Conservation (phyloP, 2,113 vertebrate species). For the Dryoscopus gambensis region DNA sequence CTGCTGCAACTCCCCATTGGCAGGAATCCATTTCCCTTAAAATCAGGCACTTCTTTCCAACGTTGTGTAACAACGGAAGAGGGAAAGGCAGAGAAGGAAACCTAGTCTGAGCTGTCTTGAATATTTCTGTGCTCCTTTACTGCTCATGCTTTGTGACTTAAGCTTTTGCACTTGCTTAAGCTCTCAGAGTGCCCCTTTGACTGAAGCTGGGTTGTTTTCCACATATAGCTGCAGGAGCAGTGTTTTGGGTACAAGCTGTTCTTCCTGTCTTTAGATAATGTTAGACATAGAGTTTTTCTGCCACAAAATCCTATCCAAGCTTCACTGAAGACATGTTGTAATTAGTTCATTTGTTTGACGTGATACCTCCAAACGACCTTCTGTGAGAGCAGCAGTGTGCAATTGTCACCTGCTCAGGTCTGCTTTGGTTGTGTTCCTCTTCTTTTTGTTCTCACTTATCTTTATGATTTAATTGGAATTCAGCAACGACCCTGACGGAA, state of each 20-base stretch:
- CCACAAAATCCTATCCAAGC: background rate
- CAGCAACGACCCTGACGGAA: background rate
- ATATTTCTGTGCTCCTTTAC: background rate
- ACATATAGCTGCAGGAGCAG: background rate
- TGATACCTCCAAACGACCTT: background rate
- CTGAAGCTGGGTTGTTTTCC: background rate
- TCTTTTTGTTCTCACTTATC: constrained; percentile 9
- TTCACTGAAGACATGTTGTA: background rate
- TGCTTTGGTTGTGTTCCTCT: background rate
- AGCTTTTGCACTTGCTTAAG: background rate
- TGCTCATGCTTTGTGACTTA: background rate
- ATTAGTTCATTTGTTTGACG: constrained; percentile 22
- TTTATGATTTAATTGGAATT: constrained; percentile 54
- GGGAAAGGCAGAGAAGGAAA: background rate
- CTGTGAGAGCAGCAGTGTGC: background rate
- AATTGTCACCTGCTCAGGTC: background rate
- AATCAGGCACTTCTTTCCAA: background rate
- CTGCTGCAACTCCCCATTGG: background rate
- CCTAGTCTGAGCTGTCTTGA: background rate
- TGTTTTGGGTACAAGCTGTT: background rate
- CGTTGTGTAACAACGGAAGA: background rate
- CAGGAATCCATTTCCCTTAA: background rate
- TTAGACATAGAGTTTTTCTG: background rate
- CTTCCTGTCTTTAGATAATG: background rate
- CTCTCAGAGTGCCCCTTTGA: background rate